Percentiles rank a stretch among this genome's conserved stretches.
Conservation (phyloP, 2,888 invertebrate genomes). For the Girardia tigrina region DNA sequence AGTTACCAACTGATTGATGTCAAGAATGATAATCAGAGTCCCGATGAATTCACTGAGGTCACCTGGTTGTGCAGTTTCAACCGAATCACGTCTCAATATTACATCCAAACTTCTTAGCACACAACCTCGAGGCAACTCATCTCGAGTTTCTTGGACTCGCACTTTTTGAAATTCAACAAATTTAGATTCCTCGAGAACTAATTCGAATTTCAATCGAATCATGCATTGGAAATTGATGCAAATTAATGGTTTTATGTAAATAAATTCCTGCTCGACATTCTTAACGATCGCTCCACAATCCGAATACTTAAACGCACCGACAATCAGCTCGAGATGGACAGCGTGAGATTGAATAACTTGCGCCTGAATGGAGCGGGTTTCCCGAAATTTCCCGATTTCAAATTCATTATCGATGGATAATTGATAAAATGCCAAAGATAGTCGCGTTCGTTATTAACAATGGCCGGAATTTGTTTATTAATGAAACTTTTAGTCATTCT, state of each 20-base stretch:
- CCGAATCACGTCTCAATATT: slow-evolving; percentile 80
- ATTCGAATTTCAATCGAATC: slow-evolving; percentile 72
- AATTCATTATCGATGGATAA: slow-evolving; percentile 16
- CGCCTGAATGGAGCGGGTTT: slow-evolving; percentile 84
- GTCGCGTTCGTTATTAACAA: slow-evolving; percentile 30
- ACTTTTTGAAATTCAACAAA: slow-evolving; percentile 98
- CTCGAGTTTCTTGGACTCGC: slow-evolving; percentile 88
- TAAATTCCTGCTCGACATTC: slow-evolving; percentile 93
- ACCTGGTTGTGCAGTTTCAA: slow-evolving; percentile 81
- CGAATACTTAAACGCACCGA: slow-evolving; percentile 72
- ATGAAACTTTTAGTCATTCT: slow-evolving; percentile 30
- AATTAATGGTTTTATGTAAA: slow-evolving; percentile 72
- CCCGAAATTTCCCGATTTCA: slow-evolving; percentile 70
- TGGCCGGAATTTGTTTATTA: slow-evolving; percentile 33
- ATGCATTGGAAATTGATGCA: slow-evolving; percentile 89
- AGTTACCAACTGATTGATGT: slow-evolving; percentile 69
- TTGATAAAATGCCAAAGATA: slow-evolving; percentile 30
- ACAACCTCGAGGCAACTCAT: slow-evolving; percentile 83
- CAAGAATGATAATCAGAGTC: slow-evolving; percentile 87
- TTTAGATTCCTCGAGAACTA: slow-evolving; percentile 78
- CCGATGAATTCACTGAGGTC: slow-evolving; percentile 80
- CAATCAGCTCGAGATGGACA: slow-evolving; percentile 85
- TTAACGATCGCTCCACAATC: slow-evolving; percentile 72
- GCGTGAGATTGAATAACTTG: slow-evolving; percentile 85
- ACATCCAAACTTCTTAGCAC: slow-evolving; percentile 90